Evolutionary conservation across 2,113 vertebrate species (phyloP).

Genomic region (Malaclemys terrapin): DNA sequence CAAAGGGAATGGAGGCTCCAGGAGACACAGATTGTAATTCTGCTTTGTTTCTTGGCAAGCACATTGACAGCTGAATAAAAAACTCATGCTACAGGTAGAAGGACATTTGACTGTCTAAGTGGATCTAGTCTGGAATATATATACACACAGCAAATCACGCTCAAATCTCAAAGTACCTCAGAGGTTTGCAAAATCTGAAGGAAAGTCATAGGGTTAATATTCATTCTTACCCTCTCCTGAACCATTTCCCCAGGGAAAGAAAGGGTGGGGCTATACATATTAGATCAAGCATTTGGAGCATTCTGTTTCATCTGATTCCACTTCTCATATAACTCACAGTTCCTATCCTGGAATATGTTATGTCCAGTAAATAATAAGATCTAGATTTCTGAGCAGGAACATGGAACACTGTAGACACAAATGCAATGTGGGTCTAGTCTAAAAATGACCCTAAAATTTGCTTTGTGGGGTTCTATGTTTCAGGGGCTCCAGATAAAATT

Average conservation of each 20-base stretch:
- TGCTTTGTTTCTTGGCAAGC: neutral
- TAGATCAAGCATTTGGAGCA: neutral
- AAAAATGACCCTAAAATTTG: conserved; percentile 17
- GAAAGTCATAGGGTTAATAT: neutral
- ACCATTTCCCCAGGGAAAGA: neutral
- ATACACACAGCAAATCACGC: neutral
- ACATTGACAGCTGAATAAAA: conserved; percentile 9
- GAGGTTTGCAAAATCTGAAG: fast-evolving
- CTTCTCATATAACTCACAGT: neutral
- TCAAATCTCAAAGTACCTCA: neutral
- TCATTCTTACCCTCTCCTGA: neutral
- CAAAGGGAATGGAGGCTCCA: neutral
- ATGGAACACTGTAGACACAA: neutral
- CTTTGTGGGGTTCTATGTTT: neutral
- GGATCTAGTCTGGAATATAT: neutral
- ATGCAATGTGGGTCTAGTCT: neutral
- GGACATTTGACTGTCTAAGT: neutral
- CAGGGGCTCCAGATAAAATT: neutral
- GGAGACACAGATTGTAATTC: neutral
- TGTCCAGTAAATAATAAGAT: neutral
- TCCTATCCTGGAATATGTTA: neutral
- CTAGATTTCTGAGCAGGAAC: neutral
- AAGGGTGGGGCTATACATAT: neutral
- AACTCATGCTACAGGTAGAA: neutral
- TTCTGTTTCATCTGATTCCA: neutral